Evolutionary conservation across 2,113 vertebrate species (phyloP).

Genomic region (Gorsachius goisagi): DNA sequence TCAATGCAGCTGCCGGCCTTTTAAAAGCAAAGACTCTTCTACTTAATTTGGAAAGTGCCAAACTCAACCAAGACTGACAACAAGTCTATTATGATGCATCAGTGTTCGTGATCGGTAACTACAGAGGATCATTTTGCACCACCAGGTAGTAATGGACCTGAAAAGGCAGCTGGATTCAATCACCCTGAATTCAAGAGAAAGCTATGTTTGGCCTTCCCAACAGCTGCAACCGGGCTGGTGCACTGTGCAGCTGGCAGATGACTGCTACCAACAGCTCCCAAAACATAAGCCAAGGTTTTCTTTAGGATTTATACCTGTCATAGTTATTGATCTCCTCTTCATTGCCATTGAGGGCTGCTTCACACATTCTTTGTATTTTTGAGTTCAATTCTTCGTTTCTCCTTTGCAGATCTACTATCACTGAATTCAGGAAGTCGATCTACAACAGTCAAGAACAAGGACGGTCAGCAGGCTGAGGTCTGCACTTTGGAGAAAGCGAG

Average conservation of each 20-base stretch:
- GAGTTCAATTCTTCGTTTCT: constrained; percentile 88
- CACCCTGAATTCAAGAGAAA: neutral
- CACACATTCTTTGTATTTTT: constrained; percentile 91
- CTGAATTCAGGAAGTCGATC: constrained; percentile 97
- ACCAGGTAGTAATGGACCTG: neutral
- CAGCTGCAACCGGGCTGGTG: neutral
- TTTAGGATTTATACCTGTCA: constrained; percentile 75
- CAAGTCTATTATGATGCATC: accelerated
- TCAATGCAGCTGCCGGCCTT: neutral
- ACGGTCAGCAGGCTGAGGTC: neutral
- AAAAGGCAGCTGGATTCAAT: neutral
- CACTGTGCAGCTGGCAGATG: accelerated
- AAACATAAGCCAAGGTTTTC: neutral
- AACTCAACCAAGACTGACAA: neutral
- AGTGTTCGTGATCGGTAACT: neutral
- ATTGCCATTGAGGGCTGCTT: constrained; percentile 91
- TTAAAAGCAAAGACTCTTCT: neutral
- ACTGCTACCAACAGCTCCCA: neutral
- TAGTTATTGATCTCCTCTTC: constrained; percentile 84
- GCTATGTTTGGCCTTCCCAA: neutral
- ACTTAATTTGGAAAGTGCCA: neutral
- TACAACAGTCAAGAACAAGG: constrained; percentile 36
- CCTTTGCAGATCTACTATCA: constrained; percentile 93
- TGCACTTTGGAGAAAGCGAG: neutral
- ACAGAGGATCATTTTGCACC: neutral